These are phyloP conservation scores for Phthorimaea operculella DNA, from an alignment of 1,140 invertebrate species.

Conservation along the genomic window DNA sequence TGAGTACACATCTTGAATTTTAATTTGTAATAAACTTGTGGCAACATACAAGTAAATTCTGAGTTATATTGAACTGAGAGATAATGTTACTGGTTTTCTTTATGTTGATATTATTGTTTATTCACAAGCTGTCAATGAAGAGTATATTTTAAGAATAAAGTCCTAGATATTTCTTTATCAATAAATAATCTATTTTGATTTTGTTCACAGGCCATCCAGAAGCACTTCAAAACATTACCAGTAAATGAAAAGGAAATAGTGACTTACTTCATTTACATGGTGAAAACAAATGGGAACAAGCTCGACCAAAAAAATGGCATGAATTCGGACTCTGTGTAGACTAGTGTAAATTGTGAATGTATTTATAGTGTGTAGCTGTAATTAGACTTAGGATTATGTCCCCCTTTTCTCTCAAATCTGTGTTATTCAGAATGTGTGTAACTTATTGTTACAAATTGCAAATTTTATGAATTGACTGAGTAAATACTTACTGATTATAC, in stretches of 20 bases:
- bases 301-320: conserved; percentile 89
- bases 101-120: no score
- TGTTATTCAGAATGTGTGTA: neutral
- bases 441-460: neutral
- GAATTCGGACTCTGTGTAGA: conserved; percentile 69
- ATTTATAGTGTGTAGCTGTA: conserved; percentile 42
- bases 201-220: conserved; percentile 84
- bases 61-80: no score
- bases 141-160: no score
- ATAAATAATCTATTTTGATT: conserved; percentile 4
- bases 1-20: no score
- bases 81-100: no score
- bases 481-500: neutral
- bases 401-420: conserved; percentile 31
- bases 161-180: no score
- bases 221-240: conserved; percentile 94
- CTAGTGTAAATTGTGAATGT: conserved; percentile 27
- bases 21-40: no score
- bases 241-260: conserved; percentile 94
- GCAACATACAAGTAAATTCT: no score
- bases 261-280: conserved; percentile 96
- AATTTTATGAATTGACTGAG: no score
- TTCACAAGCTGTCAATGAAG: no score
- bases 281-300: conserved; percentile 94
- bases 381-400: conserved; percentile 22